Conservation (phyloP, 2,888 invertebrate genomes). For the Trilocha varians region DNA sequence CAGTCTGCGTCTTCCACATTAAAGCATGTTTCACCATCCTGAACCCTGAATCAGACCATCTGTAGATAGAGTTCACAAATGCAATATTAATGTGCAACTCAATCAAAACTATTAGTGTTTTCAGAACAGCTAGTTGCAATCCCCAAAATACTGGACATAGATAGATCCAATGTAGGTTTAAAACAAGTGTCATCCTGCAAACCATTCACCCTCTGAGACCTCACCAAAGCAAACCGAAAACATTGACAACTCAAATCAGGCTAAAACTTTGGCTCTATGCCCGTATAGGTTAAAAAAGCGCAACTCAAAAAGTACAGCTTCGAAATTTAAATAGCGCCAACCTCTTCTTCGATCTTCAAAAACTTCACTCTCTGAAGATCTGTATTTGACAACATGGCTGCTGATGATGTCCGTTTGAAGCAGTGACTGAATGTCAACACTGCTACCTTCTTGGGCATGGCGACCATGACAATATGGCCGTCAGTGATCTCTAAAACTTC, state of each 20-base stretch:
- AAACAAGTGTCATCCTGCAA: background rate
- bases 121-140: too few relatives aligned
- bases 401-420: slow-evolving; percentile 23
- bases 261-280: background rate
- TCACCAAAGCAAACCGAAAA: too few relatives aligned
- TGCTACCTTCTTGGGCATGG: slow-evolving; percentile 53
- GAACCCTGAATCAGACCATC: too few relatives aligned
- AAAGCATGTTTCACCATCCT: too few relatives aligned
- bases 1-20: too few relatives aligned
- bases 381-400: slow-evolving; percentile 16
- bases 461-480: slow-evolving; percentile 46
- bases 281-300: background rate
- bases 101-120: too few relatives aligned
- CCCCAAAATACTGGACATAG: too few relatives aligned
- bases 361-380: background rate
- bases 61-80: too few relatives aligned
- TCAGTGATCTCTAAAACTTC: slow-evolving; percentile 42
- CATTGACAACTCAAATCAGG: background rate
- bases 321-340: background rate
- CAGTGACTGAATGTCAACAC: slow-evolving; percentile 38
- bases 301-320: background rate
- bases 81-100: too few relatives aligned
- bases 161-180: background rate
- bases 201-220: background rate
- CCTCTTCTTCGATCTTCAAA: background rate